These are phyloP conservation scores for Somateria mollissima DNA, from an alignment of 2,797 vertebrate genomes.

Conservation along the genomic window DNA sequence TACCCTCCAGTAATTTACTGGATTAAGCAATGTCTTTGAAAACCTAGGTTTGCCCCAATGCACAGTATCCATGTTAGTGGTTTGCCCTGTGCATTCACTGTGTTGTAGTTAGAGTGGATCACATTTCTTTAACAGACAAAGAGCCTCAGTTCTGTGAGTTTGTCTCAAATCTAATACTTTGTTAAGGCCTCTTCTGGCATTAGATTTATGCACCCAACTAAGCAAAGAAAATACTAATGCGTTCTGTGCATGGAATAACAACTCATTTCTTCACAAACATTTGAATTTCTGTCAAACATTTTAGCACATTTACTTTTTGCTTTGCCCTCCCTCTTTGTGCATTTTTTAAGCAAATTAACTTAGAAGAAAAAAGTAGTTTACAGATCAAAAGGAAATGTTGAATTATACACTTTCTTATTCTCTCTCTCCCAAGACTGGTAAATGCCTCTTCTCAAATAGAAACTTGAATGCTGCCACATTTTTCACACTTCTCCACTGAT, in stretches of 20 bases:
- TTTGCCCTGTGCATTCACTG: neutral
- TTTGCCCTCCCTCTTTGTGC: constrained; percentile 53
- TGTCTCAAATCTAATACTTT: neutral
- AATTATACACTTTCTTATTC: constrained; percentile 66
- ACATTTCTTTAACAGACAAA: neutral
- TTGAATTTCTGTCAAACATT: constrained; percentile 65
- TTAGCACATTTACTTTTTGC: constrained; percentile 61
- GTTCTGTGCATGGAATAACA: constrained; percentile 60
- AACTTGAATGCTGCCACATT: constrained; percentile 54
- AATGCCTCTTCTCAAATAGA: constrained; percentile 54
- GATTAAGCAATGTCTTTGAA: constrained; percentile 20
- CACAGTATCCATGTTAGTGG: neutral
- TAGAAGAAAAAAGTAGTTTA: constrained; percentile 63
- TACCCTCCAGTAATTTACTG: constrained; percentile 19
- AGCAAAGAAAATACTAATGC: constrained; percentile 45
- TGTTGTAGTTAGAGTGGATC: neutral
- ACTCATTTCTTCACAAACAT: constrained; percentile 5
- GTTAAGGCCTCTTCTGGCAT: constrained; percentile 21
- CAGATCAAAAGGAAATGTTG: constrained; percentile 63
- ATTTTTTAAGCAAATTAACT: constrained; percentile 70
- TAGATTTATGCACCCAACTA: constrained; percentile 26
- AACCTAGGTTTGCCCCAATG: neutral
- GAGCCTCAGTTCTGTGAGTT: neutral
- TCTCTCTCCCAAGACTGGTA: constrained; percentile 58
- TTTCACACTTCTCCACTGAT: constrained; percentile 64